These are phyloP conservation scores for Lanistes nyassanus DNA, from an alignment of 1,140 invertebrate genomes.

Conservation along the genomic window DNA sequence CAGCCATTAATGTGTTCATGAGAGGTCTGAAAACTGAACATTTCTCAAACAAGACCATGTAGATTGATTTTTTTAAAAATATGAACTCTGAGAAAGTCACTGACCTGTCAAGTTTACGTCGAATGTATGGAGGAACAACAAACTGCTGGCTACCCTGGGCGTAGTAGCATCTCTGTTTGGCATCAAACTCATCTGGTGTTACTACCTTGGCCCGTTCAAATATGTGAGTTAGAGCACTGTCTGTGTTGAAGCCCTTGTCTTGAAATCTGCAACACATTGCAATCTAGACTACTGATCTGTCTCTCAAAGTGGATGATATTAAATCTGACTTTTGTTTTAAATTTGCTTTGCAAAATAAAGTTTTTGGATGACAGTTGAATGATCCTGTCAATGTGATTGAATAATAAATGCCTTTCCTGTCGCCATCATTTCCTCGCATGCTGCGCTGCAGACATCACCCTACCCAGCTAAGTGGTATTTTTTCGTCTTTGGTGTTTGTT, in stretches of 20 bases:
- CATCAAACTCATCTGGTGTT: slow-evolving; percentile 16
- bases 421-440: too few relatives aligned
- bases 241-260: slow-evolving; percentile 71
- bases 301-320: too few relatives aligned
- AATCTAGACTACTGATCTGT: background rate
- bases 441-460: too few relatives aligned
- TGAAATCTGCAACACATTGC: slow-evolving; percentile 67
- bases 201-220: slow-evolving; percentile 55
- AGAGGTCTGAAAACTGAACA: background rate
- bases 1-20: too few relatives aligned
- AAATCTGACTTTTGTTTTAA: too few relatives aligned
- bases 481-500: too few relatives aligned
- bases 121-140: slow-evolving; percentile 34
- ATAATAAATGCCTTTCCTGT: too few relatives aligned
- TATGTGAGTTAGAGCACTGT: slow-evolving; percentile 69
- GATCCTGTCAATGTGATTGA: too few relatives aligned
- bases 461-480: too few relatives aligned
- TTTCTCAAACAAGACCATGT: background rate
- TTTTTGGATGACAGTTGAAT: too few relatives aligned
- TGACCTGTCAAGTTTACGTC: slow-evolving; percentile 37
- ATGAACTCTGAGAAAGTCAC: background rate
- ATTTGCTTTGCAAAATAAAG: too few relatives aligned
- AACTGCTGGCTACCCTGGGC: slow-evolving; percentile 17
- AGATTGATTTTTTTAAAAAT: background rate
- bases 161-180: background rate